A percentile compares a stretch with the other conserved stretches of the same genome.
Conservation (phyloP, 2,888 invertebrate genomes). For the Poecilus cupreus region DNA sequence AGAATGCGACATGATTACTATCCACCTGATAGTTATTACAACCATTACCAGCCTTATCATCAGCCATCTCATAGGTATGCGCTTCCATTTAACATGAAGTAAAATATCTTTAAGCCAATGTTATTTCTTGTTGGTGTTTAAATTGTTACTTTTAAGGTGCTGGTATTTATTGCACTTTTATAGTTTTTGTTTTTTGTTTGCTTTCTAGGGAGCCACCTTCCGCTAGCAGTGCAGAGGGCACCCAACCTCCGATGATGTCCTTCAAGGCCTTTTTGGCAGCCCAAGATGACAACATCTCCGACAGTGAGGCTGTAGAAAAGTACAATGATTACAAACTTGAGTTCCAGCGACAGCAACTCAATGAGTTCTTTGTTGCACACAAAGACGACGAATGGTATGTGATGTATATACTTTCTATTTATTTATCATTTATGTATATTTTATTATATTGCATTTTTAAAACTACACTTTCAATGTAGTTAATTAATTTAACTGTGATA, state of each 20-base stretch:
- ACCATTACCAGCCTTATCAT: slow-evolving; percentile 71
- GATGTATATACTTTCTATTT: slow-evolving; percentile 56
- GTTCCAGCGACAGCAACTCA: slow-evolving; percentile 95
- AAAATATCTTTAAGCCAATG: background rate
- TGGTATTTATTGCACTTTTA: background rate
- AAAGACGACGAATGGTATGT: slow-evolving; percentile 99
- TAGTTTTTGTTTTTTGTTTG: background rate
- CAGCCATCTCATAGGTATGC: slow-evolving; percentile 73
- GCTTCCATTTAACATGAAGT: slow-evolving; percentile 64
- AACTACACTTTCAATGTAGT: slow-evolving; percentile 27
- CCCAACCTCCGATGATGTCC: slow-evolving; percentile 96
- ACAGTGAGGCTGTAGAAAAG: slow-evolving; percentile 95
- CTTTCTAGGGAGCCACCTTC: slow-evolving; percentile 75
- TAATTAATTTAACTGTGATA: slow-evolving; percentile 14
- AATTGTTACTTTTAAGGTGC: background rate
- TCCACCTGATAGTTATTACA: slow-evolving; percentile 70
- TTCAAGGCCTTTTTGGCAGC: slow-evolving; percentile 97
- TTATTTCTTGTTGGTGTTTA: background rate
- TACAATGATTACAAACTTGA: slow-evolving; percentile 99
- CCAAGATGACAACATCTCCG: slow-evolving; percentile 98
- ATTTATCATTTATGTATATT: slow-evolving; percentile 54
- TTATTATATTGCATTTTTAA: slow-evolving; percentile 43
- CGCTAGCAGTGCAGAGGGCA: slow-evolving; percentile 71
- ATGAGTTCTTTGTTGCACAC: slow-evolving; percentile 98
- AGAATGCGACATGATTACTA: slow-evolving; percentile 79